Base-by-base conservation (phyloP, 2,888 invertebrate genomes). In the Mactromeris polynyma region DNA sequence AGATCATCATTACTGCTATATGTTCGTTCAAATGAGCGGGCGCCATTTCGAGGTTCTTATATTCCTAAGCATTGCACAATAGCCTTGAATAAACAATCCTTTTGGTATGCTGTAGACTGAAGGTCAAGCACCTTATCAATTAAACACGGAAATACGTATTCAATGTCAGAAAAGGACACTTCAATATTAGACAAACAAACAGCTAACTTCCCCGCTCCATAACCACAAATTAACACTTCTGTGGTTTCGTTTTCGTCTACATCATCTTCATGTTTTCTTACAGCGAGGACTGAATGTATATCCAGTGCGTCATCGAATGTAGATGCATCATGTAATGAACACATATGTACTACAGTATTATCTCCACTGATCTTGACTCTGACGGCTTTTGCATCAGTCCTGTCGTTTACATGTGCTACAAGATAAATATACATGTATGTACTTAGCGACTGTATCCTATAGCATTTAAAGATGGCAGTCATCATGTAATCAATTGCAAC, bases 151-250 rank as follows among this genome's bases (percentile, higher is more conserved):
- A 79, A 80, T 42, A 38, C 26, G 11, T 83, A 79, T 21, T 46
- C 51, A 6, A 86, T 14, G 17, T 88, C 90, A 69, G 84, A 77
- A 54, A 86, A 88, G 0, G 86, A 81, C 36, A 88, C 81, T 81
- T 88, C 90, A 19, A 86, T 58, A 69, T 88, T 88, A n/a, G 84
- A 69, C 17, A 51, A 79, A 38, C 85, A 82, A 51, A 88, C 26
- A 58, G 86, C 83, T 54, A 86, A 38, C 31, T 78, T 78, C 17
- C 90, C 90, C 21, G 38, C 54, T 19, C 86, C 90, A 36, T 83
- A 36, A 33, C 58, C 54, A 40, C 26, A 78, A 6, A 83, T 64
- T 3, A 82, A 51, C 14, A 88, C 58, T 17, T 51, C 88, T 54
- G 87, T 26, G 36, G n/a, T 26, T 33, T 17, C 83, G 9, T 83